These are phyloP conservation scores for Pachycephus smyrnensis DNA, from an alignment of 2,888 invertebrate genomes.

Conservation along the genomic window DNA sequence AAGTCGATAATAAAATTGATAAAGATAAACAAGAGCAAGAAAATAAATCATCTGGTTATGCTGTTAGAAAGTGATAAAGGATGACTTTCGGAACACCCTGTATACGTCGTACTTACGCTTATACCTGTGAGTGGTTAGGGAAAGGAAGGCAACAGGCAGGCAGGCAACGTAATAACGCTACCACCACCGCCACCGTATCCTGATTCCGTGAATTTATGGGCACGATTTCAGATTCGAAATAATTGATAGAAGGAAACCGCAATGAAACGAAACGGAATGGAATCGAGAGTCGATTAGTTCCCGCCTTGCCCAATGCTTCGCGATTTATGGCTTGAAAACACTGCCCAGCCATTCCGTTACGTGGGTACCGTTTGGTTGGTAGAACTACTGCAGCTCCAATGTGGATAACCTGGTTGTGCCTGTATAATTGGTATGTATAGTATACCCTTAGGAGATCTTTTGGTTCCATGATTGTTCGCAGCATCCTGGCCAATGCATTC, in stretches of 20 bases:
- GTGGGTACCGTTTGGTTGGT: neutral
- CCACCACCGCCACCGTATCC: slow-evolving; percentile 39
- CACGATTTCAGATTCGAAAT: slow-evolving; percentile 46
- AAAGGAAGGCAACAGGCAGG: slow-evolving; percentile 14
- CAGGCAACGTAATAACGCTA: slow-evolving; percentile 26
- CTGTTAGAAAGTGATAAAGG: neutral
- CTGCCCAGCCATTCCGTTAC: slow-evolving; percentile 22
- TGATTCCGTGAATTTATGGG: slow-evolving; percentile 40
- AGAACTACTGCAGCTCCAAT: neutral
- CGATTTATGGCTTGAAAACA: slow-evolving; percentile 42
- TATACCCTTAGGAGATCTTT: neutral
- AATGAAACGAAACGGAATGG: slow-evolving; percentile 29
- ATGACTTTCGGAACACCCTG: neutral
- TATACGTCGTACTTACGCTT: neutral
- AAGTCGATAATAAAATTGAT: too few species aligned
- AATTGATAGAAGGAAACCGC: slow-evolving; percentile 49
- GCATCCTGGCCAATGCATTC: neutral
- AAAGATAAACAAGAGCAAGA: neutral
- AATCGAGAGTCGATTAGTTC: slow-evolving; percentile 31
- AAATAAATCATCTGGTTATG: neutral
- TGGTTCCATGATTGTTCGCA: neutral
- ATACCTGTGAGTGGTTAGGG: slow-evolving; percentile 12
- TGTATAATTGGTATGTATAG: neutral
- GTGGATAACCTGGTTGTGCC: neutral
- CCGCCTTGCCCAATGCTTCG: slow-evolving; percentile 33